Evolutionary conservation across 2,888 invertebrate species (phyloP), one percentile per base, ranked within the genome.

Genomic region (Cotesia congregata): DNA sequence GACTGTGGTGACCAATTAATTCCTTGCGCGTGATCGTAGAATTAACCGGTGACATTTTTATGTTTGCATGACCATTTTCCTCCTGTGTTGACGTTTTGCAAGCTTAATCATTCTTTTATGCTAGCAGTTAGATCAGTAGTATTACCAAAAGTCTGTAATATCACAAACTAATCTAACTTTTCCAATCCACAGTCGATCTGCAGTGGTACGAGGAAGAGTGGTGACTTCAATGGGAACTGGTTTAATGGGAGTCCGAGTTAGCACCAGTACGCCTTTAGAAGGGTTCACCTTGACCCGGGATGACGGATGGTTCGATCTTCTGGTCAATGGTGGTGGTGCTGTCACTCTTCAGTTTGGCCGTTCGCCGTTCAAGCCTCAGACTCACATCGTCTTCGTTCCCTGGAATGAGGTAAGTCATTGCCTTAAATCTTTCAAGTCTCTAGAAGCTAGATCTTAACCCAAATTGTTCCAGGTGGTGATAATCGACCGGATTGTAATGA

Each of bases 251-350:
- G 98, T 98, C 6, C 93, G 98, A 81, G 98, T 99, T 4, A 96
- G 96, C 80, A 98, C 98, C 65, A 95, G 95, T 76, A 96, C 96
- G 4, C 95, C 97, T n/a, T 92, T 97, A 69, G 98, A 98, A 91
- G 99, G 99, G 12, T 98, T 98, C 90, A 99, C 99, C 0, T 90
- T 97, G 77, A 97, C 97, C 2, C 92, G 97, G 78, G 96, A 96
- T 82, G 97, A 97, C 85, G 97, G 97, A 71, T 97, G 96, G 96
- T 99, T 99, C 91, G 99, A 99, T 91, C 92, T 99, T 72, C 92
- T 99, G 87, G 98, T 99, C 15, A 99, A 99, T 90, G 99, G 99
- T n/a, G 99, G 99, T 0, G 98, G 98, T 0, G 97, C 98, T 0
- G 97, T 99, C 1, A 97, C 96, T 0, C 91, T 99, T 72, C 96